Percentiles rank a stretch among this genome's conserved stretches.
Conservation (phyloP, 2,113 vertebrate genomes). For the Gambusia affinis region DNA sequence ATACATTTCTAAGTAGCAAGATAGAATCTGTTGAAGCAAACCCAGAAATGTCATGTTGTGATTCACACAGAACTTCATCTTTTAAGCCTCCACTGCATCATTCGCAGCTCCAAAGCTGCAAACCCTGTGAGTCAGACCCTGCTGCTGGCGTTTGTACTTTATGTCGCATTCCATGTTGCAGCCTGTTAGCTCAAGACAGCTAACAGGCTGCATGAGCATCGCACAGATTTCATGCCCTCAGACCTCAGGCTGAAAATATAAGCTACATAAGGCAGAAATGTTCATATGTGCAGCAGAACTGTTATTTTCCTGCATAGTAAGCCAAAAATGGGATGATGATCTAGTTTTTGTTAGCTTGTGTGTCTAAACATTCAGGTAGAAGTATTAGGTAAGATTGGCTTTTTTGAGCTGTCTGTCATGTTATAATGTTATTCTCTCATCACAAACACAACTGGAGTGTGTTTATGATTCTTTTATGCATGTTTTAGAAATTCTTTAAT, state of each 20-base stretch:
- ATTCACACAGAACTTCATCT: neutral
- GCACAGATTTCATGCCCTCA: conserved; percentile 14
- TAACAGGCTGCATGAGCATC: conserved; percentile 15
- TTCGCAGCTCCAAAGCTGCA: conserved; percentile 1
- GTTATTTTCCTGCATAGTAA: neutral
- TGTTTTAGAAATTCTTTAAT: no score
- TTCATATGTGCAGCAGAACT: neutral
- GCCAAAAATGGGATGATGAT: neutral
- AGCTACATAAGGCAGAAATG: conserved; percentile 20
- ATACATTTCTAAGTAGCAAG: neutral
- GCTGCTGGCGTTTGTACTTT: conserved; percentile 36
- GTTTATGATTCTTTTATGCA: no score
- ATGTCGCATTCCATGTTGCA: conserved; percentile 50
- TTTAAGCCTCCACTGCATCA: neutral
- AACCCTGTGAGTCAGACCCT: conserved; percentile 34
- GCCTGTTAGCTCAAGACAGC: conserved; percentile 44
- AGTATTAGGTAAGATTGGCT: no score
- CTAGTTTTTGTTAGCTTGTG: neutral
- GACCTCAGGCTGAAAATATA: conserved; percentile 34
- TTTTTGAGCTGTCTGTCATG: no score
- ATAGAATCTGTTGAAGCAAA: conserved; percentile 5
- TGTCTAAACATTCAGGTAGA: no score
- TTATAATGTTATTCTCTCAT: no score
- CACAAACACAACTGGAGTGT: no score
- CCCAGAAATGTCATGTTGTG: neutral